phyloP scores from a whole-genome alignment of 2,888 invertebrate genomes.

The Polyploca ridens region DNA sequence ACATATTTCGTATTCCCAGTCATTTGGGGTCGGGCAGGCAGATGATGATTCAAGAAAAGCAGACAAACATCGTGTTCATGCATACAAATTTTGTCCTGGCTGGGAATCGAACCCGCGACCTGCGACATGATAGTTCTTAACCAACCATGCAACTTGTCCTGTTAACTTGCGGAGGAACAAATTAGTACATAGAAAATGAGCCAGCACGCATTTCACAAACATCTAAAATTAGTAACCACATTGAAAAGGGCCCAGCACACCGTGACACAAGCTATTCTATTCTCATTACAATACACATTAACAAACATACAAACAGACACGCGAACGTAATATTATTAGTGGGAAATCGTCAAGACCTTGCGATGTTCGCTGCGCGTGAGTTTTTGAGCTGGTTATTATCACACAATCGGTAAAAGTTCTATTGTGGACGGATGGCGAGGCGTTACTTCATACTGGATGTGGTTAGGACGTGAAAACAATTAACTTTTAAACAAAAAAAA shows the following conservation, averaged over 20 bases:
- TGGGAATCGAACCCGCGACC: no score
- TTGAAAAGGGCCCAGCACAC: background rate
- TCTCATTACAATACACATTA: background rate
- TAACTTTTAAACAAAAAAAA: no score
- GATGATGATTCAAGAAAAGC: no score
- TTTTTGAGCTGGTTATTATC: constrained; percentile 18
- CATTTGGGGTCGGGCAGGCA: no score
- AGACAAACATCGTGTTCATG: no score
- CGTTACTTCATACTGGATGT: background rate
- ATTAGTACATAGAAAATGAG: no score
- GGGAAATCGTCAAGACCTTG: constrained; percentile 16
- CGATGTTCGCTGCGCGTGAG: background rate
- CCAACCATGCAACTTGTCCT: no score
- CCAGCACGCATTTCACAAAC: no score
- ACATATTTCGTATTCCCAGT: no score
- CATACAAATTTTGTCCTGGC: no score
- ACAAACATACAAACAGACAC: constrained; percentile 8
- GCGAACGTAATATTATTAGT: constrained; percentile 9
- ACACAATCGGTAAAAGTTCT: constrained; percentile 26
- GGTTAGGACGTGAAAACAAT: background rate
- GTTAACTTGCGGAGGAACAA: no score
- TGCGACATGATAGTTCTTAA: no score
- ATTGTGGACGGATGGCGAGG: constrained; percentile 4
- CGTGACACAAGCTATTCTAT: background rate
- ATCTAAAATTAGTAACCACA: background rate